Evolutionary conservation across 2,888 invertebrate species (phyloP), one percentile per base, ranked within the genome.

Genomic region (Apamea anceps): DNA sequence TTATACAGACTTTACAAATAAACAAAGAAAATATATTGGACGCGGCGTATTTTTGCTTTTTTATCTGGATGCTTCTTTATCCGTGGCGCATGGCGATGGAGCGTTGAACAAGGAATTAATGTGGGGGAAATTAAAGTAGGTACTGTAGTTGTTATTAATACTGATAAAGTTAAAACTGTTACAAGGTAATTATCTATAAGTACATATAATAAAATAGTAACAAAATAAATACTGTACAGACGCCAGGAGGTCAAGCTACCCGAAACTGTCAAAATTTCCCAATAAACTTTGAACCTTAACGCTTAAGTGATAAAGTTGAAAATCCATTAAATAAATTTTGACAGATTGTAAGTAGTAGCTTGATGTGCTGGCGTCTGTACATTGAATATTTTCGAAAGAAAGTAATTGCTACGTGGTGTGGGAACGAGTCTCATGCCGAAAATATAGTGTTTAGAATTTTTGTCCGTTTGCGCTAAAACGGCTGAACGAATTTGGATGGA

Each of bases 1-100:
- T 74, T 81, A 79, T 75, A 82, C 74, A 81, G 77, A 88, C 86
- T 87, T 88, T 88, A 84, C 77, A 84, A 91, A 90, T 90, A 91
- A 91, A 91, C 84, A 89, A 89, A 82, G 74, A 51, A 75, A 80
- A 82, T 82, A 87, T 90, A 87, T 84, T 81, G 76, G 51, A 75
- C 21, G 67, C 67, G 54, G 63, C 15, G 54, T 85, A 60, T 82
- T 82, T 82, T 79, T 66, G 81, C 51, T 28, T 77, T 87, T 83
- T 84, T 79, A 62, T 72, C 57, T 51, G 18, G 45, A 65, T 72
- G 72, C n/a, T 65, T 72, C 42, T 72, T 57, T 80, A 32, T 71
- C 54, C 25, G 28, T 42, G 51, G 65, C 37, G 60, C 25, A 21
- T 48, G 57, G 65, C 32, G 60, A 70, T 54, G n/a, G 28, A 13